Percentiles rank a stretch among this genome's conserved stretches.
These are phyloP conservation scores for Myrmophylax atrothorax DNA, from an alignment of 2,113 vertebrate species.

Conservation along the genomic window DNA sequence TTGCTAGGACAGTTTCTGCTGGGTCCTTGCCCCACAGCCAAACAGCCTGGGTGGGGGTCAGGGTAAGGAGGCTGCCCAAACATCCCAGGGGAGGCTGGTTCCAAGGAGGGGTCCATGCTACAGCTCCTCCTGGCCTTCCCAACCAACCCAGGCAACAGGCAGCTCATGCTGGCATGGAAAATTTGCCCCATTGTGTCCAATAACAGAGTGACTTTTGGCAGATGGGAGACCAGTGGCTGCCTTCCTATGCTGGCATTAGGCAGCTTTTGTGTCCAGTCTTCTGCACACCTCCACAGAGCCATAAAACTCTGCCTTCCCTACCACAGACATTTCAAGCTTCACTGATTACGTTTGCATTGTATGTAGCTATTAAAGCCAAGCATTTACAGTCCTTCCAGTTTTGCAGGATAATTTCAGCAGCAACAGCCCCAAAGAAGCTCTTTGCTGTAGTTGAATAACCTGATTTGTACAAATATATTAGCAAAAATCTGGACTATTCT, in stretches of 20 bases:
- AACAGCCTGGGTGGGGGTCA: neutral
- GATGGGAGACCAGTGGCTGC: neutral
- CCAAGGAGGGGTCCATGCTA: neutral
- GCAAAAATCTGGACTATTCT: slow-evolving; percentile 31
- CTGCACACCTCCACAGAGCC: neutral
- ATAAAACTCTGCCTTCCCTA: slow-evolving; percentile 41
- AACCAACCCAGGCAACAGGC: neutral
- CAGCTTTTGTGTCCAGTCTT: neutral
- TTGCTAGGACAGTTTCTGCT: slow-evolving; percentile 38
- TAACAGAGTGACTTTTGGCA: neutral
- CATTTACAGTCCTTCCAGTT: slow-evolving; percentile 59
- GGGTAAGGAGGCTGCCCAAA: neutral
- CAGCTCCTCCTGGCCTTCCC: neutral
- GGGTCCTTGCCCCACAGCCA: neutral
- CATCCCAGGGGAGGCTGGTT: neutral
- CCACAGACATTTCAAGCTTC: slow-evolving; percentile 48
- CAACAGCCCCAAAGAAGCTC: neutral
- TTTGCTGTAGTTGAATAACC: slow-evolving; percentile 45
- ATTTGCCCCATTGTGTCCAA: neutral
- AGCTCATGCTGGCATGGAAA: neutral
- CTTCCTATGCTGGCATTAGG: fast-evolving
- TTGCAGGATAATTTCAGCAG: slow-evolving; percentile 61
- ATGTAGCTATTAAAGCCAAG: slow-evolving; percentile 46
- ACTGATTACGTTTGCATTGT: slow-evolving; percentile 60
- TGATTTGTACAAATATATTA: slow-evolving; percentile 52